Base-by-base conservation (phyloP, 2,888 invertebrate species). In the Hirudinaria manillensis region DNA sequence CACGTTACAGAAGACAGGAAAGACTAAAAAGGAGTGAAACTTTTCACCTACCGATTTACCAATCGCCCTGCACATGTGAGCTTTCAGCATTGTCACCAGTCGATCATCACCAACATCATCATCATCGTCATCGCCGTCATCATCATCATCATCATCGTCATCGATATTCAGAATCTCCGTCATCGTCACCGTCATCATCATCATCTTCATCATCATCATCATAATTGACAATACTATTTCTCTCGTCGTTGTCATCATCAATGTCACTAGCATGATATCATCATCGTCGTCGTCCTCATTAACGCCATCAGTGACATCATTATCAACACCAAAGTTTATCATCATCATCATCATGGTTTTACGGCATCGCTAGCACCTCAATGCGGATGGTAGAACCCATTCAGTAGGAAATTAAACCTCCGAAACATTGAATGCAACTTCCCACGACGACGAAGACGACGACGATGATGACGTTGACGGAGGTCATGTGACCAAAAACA, bases 101-200 rank as follows among this genome's bases (percentile, higher is more conserved):
- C n/a, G n/a, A 68, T 13, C n/a, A 16, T 13, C 66, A 65, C 24
- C 66, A 65, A 16, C 24, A 65, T 65, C 16, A 27, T 65, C 66
- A 65, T 27, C 66, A 65, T 65, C 66, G 24, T 65, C 66, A 65
- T 65, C 66, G 27, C 10, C 16, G 66, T 65, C 66, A 65, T 24
- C 24, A 24, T 65, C 66, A 24, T 65, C 66, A 65, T 65, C 66
- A 24, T 65, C 66, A 27, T 27, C 66, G 27, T 27, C 66, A 65
- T 65, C 66, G 53, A n/a, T n/a, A n/a, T 45, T 67, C 67, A 67
- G 21, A 32, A 32, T 61, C n/a, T 4, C n/a, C 61, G 61, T n/a
- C 29, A 10, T 29, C 61, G n/a, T 53, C 53, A 19, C 53, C 21
- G 53, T 53, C 53, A 53, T 19, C 53, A 19, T 53, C 21, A 19